Evolutionary conservation across 2,797 vertebrate species (phyloP).

Genomic region (Vireo griseus): DNA sequence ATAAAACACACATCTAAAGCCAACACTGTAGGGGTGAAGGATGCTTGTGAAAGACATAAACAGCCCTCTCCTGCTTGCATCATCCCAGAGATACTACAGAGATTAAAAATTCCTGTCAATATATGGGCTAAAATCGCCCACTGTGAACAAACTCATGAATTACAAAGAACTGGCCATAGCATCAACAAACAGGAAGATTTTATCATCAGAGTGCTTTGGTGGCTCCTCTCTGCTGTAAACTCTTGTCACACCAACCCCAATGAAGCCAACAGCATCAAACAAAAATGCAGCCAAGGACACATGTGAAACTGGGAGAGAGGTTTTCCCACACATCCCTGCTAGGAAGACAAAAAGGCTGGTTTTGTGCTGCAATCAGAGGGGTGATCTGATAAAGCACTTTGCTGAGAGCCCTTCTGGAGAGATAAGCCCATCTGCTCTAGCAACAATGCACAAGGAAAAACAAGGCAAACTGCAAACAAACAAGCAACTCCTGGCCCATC

Average conservation of each 20-base stretch:
- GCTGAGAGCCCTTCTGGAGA: constrained; percentile 35
- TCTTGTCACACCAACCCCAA: background rate
- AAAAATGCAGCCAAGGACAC: background rate
- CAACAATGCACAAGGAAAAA: constrained; percentile 30
- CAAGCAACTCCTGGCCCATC: background rate
- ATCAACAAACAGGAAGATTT: constrained; percentile 29
- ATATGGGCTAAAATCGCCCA: background rate
- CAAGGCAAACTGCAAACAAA: constrained; percentile 26
- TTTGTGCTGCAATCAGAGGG: background rate
- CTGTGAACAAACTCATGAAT: constrained; percentile 54
- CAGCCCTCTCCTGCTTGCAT: constrained; percentile 37
- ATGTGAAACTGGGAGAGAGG: background rate
- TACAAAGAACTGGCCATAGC: constrained; percentile 29
- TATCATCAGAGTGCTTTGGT: constrained; percentile 44
- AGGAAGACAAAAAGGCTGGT: background rate
- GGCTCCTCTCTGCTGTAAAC: constrained; percentile 3
- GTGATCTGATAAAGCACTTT: constrained; percentile 43
- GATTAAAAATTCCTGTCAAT: constrained; percentile 45
- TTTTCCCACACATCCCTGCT: background rate
- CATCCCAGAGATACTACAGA: constrained; percentile 26
- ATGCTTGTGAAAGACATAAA: constrained; percentile 50
- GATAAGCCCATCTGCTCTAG: constrained; percentile 47
- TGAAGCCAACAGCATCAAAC: constrained; percentile 10
- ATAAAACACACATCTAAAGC: constrained; percentile 55
- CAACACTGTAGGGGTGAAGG: constrained; percentile 31